Evolutionary conservation across 1,140 invertebrate genomes (phyloP), one percentile per base, ranked within the genome.

Genomic region (Drosophila kurseongensis): DNA sequence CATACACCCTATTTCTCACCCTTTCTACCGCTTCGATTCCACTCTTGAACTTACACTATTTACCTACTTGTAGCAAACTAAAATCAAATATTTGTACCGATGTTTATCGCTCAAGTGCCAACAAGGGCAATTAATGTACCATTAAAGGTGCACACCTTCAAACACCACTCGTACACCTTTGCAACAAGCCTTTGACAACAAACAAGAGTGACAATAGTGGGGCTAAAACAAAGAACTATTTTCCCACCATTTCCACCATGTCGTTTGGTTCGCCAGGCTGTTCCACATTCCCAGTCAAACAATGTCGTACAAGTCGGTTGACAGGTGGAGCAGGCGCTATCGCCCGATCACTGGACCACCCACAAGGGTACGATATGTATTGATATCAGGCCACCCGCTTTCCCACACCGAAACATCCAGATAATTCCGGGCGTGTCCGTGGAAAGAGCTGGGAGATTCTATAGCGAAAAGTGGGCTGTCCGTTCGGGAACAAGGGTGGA

Each of bases 61-160:
- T 83, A 73, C 83, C 47, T 79, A 86, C 75, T 86, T 89, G 83
- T 88, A 75, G 76, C 63, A 48, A 73, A 89, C 84, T 82, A 83
- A 88, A 88, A 83, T 86, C 83, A 86, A 86, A 86, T 86, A 86
- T 86, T 86, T 86, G 83, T 86, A 79, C 69, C 80, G 83, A 86
- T 86, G 83, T 88, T 86, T 86, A 86, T 88, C 79, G 58, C 79
- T 83, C 66, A 48, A 88, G 83, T 86, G 84, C 79, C 83, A 83
- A 88, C 83, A 86, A 69, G 83, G 79, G 79, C 84, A 86, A 86
- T 86, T 86, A 86, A 86, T 88, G 83, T 86, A 88, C 83, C 84
- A 88, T 88, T 86, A 86, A 75, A 82, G 82, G 82, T 68, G 72
- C 58, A 73, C 76, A 78, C 68, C 71, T 56, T 36, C 69, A 42